Evolutionary conservation across 2,888 invertebrate species (phyloP), one percentile per base, ranked within the genome.

Genomic region (Torymus auratus): DNA sequence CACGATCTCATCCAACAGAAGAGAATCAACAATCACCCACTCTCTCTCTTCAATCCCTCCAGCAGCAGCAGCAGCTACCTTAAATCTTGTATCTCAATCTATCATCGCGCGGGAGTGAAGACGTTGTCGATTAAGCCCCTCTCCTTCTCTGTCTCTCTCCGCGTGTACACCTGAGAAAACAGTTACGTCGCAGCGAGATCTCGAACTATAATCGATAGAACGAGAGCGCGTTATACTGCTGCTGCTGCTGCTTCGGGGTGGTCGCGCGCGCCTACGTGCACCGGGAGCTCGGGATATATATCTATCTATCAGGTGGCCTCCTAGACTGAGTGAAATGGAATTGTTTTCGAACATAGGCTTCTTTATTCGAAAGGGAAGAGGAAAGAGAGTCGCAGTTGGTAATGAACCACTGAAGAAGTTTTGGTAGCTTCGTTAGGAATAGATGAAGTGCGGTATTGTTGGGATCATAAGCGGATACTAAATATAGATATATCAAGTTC

Each of bases 191-290:
- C 15, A 67, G 52, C 14, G 53, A 60, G 41, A 14, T 17, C 20
- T 60, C 17, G 7, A 41, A 10, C 7, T 41, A 41, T 20, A 50
- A 74, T 74, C 65, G 56, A 74, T 52, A 52, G 20, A 17, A 53
- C 23, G 72, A 4, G 15, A 28, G 7, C 41, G 3, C 7, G 28
- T 20, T 20, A 20, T 20, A 20, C 28, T 41, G 41, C 41, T 41
- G 28, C 4, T 28, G 28, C 13, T 13, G 7, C 50, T 50, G 15
- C 69, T 77, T 77, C 77, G 50, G 69, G 77, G 77, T 77, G 77
- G 77, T 61, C 77, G 55, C 12, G 41, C 7, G 41, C 7, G 41
- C 28, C 1, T 28, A 5, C 5, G 41, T 17, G 58, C 17, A 68
- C 15, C 74, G 60, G 74, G 60, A 75, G 74, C 67, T 58, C 7